Conservation (phyloP, 2,113 vertebrate genomes). For the Phaethon lepturus region DNA sequence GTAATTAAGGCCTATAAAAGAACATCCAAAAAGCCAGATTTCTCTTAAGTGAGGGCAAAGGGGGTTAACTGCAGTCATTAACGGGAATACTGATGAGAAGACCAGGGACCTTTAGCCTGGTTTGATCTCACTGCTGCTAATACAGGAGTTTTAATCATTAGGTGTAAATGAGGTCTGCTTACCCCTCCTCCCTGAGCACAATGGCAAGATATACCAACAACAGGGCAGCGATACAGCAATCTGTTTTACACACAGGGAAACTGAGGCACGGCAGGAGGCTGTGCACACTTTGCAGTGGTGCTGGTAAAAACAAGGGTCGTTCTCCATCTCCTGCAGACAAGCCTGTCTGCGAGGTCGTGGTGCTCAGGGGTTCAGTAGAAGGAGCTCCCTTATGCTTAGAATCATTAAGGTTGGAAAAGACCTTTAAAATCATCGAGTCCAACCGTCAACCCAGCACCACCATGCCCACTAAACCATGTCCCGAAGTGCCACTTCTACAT, state of each 20-base stretch:
- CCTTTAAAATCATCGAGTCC: too few species aligned
- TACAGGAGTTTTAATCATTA: background rate
- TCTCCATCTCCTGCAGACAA: background rate
- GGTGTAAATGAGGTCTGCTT: background rate
- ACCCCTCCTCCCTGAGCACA: background rate
- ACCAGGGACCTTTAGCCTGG: background rate
- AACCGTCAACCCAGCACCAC: too few species aligned
- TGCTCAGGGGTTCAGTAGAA: background rate
- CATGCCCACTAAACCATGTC: too few species aligned
- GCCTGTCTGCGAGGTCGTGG: background rate
- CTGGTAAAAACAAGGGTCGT: accelerated
- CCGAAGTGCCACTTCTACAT: too few species aligned
- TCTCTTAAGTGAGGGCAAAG: background rate
- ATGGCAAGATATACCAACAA: background rate
- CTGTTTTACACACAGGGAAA: background rate
- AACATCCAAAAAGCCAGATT: background rate
- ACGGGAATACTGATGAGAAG: background rate
- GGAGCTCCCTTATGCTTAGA: background rate
- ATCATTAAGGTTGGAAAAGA: too few species aligned
- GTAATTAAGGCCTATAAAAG: slow-evolving; percentile 3
- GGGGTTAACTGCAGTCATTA: background rate
- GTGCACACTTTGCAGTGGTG: background rate
- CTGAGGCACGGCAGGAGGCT: background rate
- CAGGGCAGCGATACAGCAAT: background rate
- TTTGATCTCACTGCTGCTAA: background rate